Conservation (phyloP, 2,113 vertebrate species). For the Charina bottae region DNA sequence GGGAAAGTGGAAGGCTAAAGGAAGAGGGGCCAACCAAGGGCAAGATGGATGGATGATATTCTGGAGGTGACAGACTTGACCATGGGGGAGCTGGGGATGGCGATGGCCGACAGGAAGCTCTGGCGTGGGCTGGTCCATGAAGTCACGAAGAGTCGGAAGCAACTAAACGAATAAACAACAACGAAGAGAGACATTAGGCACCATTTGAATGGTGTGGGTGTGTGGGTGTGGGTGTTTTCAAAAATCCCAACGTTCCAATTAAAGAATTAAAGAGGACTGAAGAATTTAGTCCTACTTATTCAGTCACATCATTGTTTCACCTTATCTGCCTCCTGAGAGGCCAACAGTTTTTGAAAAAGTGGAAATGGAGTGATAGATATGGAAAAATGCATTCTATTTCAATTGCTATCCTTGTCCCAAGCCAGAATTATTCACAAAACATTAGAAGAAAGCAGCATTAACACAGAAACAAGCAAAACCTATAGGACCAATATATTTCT, state of each 20-base stretch:
- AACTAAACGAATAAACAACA: too few relatives aligned
- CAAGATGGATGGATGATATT: too few relatives aligned
- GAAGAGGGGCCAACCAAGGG: too few relatives aligned
- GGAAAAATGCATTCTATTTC: not conserved
- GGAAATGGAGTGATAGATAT: not conserved
- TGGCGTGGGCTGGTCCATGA: too few relatives aligned
- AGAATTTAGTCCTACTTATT: not conserved
- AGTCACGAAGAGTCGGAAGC: too few relatives aligned
- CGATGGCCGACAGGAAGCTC: too few relatives aligned
- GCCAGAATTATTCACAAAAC: not conserved
- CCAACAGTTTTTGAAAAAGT: not conserved
- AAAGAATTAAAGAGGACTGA: not conserved
- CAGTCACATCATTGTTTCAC: not conserved
- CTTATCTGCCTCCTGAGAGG: not conserved
- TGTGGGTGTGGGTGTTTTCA: not conserved
- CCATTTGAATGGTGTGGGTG: not conserved
- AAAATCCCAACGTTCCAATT: not conserved
- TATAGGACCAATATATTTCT: not conserved
- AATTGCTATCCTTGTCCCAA: not conserved
- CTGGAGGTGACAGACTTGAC: too few relatives aligned
- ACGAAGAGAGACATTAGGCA: too few relatives aligned
- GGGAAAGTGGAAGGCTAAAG: too few relatives aligned
- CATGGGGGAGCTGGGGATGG: too few relatives aligned
- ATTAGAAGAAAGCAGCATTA: not conserved
- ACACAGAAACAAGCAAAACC: not conserved